A percentile compares a stretch with the other conserved stretches of the same genome.
These are phyloP conservation scores for Crocuta crocuta DNA, from an alignment of 2,113 vertebrate species.

Conservation along the genomic window DNA sequence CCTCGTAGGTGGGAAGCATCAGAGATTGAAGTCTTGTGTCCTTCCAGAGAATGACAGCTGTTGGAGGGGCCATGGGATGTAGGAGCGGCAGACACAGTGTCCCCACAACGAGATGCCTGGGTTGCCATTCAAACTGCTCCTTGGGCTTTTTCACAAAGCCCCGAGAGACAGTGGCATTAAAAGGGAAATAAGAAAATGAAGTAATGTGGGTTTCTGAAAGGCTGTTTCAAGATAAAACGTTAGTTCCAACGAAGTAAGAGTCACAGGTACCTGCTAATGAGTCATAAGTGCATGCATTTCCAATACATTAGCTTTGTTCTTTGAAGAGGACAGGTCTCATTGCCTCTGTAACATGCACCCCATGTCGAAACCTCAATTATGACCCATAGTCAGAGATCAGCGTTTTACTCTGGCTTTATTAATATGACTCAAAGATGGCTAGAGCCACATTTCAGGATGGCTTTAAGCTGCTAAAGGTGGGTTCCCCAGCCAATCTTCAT, in stretches of 20 bases:
- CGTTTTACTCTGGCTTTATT: not conserved
- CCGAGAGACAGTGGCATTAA: not conserved
- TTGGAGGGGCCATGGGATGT: not conserved
- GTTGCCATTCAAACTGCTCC: not conserved
- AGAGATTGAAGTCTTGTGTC: not conserved
- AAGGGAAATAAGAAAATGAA: conserved; percentile 43
- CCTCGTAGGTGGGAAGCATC: not conserved
- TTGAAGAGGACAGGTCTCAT: not conserved
- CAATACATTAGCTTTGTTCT: not conserved
- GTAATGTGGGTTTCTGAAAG: conserved; percentile 20
- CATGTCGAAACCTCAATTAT: not conserved
- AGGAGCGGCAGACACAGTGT: not conserved
- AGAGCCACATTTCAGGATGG: not conserved
- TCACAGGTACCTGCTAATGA: conserved; percentile 20
- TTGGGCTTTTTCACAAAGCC: conserved; percentile 3
- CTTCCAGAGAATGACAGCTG: not conserved
- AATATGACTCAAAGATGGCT: not conserved
- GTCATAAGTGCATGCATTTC: not conserved
- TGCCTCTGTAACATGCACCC: not conserved
- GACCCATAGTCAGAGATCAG: not conserved
- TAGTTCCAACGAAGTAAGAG: not conserved
- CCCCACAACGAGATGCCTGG: not conserved
- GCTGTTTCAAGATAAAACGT: not conserved
- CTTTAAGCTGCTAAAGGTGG: not conserved
- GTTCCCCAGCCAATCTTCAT: not conserved